A percentile compares a stretch with the other conserved stretches of the same genome.
phyloP scores from a whole-genome alignment of 2,797 vertebrate genomes.

The Periophthalmus magnuspinnatus region DNA sequence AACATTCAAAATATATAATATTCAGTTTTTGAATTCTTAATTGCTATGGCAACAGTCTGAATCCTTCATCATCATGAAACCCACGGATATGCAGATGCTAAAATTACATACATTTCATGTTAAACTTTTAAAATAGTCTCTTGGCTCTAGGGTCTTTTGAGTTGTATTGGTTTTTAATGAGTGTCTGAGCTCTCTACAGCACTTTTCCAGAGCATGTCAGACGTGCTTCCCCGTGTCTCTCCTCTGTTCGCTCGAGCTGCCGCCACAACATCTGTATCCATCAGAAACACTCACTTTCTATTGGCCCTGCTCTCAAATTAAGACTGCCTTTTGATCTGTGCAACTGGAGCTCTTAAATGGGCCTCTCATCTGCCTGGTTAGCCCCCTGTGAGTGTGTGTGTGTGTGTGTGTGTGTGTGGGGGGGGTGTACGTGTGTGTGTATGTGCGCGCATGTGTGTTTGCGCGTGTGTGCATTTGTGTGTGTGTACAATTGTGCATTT shows the following conservation, averaged over 20 bases:
- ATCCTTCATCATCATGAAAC: too few species aligned
- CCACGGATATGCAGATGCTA: too few species aligned
- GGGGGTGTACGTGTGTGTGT: conserved; percentile 54
- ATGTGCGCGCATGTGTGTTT: conserved; percentile 2
- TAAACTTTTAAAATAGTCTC: background rate
- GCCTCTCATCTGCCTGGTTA: conserved; percentile 81
- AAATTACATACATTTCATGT: too few species aligned
- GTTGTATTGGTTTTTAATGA: background rate
- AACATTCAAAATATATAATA: too few species aligned
- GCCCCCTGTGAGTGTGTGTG: conserved; percentile 14
- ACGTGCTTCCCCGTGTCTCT: conserved; percentile 41
- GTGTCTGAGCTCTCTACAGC: background rate
- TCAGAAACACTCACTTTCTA: conserved; percentile 78
- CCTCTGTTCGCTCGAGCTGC: conserved; percentile 43
- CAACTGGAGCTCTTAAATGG: conserved; percentile 79
- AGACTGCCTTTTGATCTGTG: conserved; percentile 80
- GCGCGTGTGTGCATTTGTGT: background rate
- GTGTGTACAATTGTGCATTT: too few species aligned
- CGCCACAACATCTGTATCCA: conserved; percentile 75
- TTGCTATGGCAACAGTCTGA: too few species aligned
- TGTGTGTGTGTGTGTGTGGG: conserved; percentile 17
- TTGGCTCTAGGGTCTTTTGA: background rate
- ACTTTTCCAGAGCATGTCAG: background rate
- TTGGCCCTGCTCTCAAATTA: conserved; percentile 73
- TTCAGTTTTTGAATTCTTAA: too few species aligned